These are phyloP conservation scores for Ammodytes dubius DNA, from an alignment of 2,113 vertebrate genomes.

Conservation along the genomic window DNA sequence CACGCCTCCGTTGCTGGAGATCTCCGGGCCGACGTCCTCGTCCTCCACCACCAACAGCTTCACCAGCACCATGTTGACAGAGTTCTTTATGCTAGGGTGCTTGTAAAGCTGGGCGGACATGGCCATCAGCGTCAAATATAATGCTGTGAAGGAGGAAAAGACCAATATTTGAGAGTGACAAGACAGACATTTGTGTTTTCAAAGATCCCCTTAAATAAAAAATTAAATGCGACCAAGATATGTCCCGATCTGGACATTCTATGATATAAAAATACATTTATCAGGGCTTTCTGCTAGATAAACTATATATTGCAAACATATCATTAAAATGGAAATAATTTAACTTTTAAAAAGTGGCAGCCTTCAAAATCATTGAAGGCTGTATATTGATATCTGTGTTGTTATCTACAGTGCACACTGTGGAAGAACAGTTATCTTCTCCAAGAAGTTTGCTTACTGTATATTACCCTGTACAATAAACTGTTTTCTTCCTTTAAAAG, in stretches of 20 bases:
- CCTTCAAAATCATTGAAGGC: background rate
- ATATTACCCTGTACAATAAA: background rate
- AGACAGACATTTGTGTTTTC: background rate
- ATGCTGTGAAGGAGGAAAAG: constrained; percentile 81
- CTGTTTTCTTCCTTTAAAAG: constrained; percentile 28
- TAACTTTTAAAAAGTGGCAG: background rate
- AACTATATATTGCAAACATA: background rate
- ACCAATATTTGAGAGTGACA: background rate
- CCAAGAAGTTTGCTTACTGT: background rate
- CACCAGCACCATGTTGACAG: constrained; percentile 92
- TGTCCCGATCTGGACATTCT: background rate
- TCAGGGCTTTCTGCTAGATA: too few relatives aligned
- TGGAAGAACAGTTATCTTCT: background rate
- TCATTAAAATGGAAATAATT: background rate
- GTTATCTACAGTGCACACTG: background rate
- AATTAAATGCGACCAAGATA: background rate
- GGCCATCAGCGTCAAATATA: constrained; percentile 93
- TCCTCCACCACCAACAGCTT: constrained; percentile 93
- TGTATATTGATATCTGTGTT: background rate
- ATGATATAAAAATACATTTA: background rate
- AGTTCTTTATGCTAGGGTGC: constrained; percentile 95
- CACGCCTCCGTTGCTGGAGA: constrained; percentile 91
- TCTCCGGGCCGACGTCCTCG: constrained; percentile 83
- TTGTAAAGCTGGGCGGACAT: constrained; percentile 92
- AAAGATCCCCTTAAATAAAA: background rate